These are phyloP conservation scores for Bombus huntii DNA, from an alignment of 1,140 invertebrate genomes.

Conservation along the genomic window DNA sequence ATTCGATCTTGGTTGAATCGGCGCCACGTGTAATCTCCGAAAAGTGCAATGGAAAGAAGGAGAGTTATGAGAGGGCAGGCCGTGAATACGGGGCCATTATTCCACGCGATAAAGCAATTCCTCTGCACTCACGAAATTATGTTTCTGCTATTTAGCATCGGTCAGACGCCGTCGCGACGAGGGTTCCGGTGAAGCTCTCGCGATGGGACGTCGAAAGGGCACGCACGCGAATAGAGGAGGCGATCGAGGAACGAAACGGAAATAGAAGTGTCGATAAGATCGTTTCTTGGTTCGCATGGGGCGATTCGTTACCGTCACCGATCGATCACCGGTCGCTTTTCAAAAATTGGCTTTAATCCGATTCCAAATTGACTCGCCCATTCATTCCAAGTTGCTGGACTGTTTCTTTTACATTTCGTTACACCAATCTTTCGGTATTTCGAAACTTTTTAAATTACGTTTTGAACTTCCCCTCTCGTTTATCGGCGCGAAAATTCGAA, in stretches of 20 bases:
- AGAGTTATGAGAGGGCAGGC: constrained; percentile 75
- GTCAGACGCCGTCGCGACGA: constrained; percentile 43
- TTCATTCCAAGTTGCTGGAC: constrained; percentile 25
- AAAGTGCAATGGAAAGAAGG: constrained; percentile 68
- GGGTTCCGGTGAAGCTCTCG: constrained; percentile 36
- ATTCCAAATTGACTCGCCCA: constrained; percentile 10
- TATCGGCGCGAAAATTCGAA: background rate
- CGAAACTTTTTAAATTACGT: background rate
- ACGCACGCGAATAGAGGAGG: constrained; percentile 22
- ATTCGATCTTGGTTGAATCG: constrained; percentile 19
- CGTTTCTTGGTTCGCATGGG: constrained; percentile 47
- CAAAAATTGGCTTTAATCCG: constrained; percentile 53
- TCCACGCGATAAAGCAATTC: constrained; percentile 80
- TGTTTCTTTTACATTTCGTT: background rate
- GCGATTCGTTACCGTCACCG: constrained; percentile 71
- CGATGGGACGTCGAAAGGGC: constrained; percentile 13
- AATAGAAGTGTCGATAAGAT: constrained; percentile 66
- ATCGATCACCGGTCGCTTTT: constrained; percentile 68
- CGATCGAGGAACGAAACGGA: constrained; percentile 35
- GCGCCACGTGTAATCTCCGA: constrained; percentile 72
- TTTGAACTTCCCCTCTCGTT: background rate
- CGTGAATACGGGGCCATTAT: constrained; percentile 78
- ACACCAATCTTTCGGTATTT: background rate
- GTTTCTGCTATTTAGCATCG: constrained; percentile 78
- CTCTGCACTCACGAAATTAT: constrained; percentile 76